phyloP scores from a whole-genome alignment of 2,113 vertebrate genomes.

The Patagioenas fasciata region DNA sequence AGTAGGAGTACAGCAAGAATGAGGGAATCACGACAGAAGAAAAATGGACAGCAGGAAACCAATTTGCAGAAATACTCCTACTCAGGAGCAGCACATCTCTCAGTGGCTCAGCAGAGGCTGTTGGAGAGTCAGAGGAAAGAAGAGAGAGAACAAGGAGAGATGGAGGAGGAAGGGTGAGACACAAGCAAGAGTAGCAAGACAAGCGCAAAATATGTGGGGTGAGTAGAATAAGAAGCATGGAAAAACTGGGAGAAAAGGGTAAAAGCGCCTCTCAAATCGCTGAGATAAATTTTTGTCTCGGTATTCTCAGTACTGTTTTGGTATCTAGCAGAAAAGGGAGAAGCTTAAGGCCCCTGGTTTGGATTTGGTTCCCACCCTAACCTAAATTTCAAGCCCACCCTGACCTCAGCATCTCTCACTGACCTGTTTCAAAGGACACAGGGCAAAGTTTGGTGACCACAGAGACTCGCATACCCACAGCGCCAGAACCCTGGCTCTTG shows the following conservation, averaged over 20 bases:
- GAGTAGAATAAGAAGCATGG: neutral
- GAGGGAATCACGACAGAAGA: neutral
- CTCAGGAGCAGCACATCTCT: neutral
- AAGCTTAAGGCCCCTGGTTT: neutral
- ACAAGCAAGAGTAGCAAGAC: neutral
- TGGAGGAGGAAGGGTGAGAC: neutral
- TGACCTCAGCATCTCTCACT: neutral
- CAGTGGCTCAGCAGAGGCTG: neutral
- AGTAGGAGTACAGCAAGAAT: neutral
- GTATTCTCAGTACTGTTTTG: neutral
- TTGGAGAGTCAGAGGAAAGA: neutral
- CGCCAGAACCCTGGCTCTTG: neutral
- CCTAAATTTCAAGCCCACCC: neutral
- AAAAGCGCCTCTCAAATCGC: neutral
- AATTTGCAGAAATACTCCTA: conserved; percentile 36
- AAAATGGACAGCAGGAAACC: conserved; percentile 42
- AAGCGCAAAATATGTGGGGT: neutral
- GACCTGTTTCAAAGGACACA: neutral
- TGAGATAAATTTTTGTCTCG: neutral
- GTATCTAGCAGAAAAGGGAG: neutral
- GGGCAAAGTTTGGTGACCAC: neutral
- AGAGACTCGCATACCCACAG: neutral
- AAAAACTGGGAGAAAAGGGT: neutral
- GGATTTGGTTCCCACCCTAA: neutral
- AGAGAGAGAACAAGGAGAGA: neutral